Evolutionary conservation across 2,888 invertebrate species (phyloP), one percentile per base, ranked within the genome.

Genomic region (Synanthedon myopaeformis): DNA sequence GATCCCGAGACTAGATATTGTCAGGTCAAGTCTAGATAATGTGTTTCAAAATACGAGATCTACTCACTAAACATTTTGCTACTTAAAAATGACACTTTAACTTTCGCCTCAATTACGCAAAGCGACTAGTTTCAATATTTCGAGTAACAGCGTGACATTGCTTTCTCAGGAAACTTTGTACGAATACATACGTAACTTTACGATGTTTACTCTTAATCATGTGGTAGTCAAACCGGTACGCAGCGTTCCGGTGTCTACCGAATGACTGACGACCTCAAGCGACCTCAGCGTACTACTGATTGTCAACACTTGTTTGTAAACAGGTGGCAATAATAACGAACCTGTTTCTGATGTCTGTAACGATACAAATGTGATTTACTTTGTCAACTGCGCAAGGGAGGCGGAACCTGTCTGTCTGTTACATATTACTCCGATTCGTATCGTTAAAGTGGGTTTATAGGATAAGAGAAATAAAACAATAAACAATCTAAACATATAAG

Each of bases 141-240:
- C 41, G 17, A 49, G 45, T 14, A 45, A n/a, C 5, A 45, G n/a
- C 72, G 69, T 67, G 59, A 63, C 60, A 62, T 66, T 65, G 61
- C 66, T 67, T 66, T 69, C 65, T 65, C 62, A 61, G 60, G 61
- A 64, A 75, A 68, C 66, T 68, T 71, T 67, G 66, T 70, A 65
- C n/a, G n/a, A n/a, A n/a, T n/a, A n/a, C 61, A 55, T 58, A 64
- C 69, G 66, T 69, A 72, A 67, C 56, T 42, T 57, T 66, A 65
- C 57, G 62, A 63, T 71, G 67, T 67, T 66, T 67, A 65, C 66
- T 67, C 69, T 64, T 64, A 70, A 70, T 73, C 85, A 84, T 71
- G 74, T 81, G 79, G 77, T 70, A 56, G 79, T 71, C 72, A 72
- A 78, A 85, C 86, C 80, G 79, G 84, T 81, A 70, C 53, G 59